Base-by-base conservation (phyloP, 2,113 vertebrate genomes). In the Pluvianellus socialis region DNA sequence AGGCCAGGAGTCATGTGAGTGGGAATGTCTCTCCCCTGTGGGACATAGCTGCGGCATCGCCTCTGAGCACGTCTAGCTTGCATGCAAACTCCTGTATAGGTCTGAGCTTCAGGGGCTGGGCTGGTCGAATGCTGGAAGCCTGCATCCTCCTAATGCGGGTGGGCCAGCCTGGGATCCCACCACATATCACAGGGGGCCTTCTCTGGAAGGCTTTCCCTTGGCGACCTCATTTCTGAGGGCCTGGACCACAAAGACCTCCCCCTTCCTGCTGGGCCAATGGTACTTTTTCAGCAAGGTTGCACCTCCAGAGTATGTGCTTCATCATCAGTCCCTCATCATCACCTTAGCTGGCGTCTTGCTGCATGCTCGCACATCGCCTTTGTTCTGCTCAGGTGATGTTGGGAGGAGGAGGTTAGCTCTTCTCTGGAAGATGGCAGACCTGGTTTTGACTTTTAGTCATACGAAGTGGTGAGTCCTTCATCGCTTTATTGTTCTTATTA, bases 301-400 rank as follows among this genome's bases (percentile, higher is more conserved):
- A 14, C 33, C 40, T 82, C 42, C 65, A 38, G n/a, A 53, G 21
- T 3, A 2, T 1, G 15, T n/a, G 32, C 53, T 87, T 82, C 61
- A 4, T n/a, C 55, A 6, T 4, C 53, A 12, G 32, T 61, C 53
- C 32, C 14, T 86, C 2, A 12, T 63, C 73, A 22, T 28, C 58
- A 3, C 16, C 58, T 35, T 26, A 71, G 49, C 50, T 4, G 3
- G 2, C 20, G 50, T 42, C 53, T 44, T 12, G 1, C 45, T 5
- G 2, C 2, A 3, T 1, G 14, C 33, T 58, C 2, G 0, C 5
- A 1, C 1, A 2, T 59, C 2, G 0, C 44, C 24, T 28, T 4
- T 20, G 33, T 16, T 53, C 14, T 74, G 70, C 44, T 40, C 33
- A 12, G 42, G 7, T 20, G 7, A 17, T 38, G 72, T 33, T 7